Evolutionary conservation across 1,140 invertebrate genomes (phyloP), one percentile per base, ranked within the genome.

Genomic region (Hermetia illucens): DNA sequence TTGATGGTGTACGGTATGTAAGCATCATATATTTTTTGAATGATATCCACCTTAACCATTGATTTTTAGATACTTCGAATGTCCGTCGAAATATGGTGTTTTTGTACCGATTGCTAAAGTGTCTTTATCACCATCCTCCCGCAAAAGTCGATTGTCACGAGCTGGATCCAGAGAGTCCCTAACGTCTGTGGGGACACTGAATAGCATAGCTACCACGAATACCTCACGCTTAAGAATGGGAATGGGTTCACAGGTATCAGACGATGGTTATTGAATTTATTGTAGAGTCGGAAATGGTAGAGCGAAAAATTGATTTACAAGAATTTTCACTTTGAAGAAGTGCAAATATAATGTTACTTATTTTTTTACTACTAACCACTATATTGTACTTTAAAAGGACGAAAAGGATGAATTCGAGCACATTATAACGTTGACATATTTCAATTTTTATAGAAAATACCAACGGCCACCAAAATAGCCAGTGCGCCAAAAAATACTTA

Each of bases 81-180:
- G 93, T 62, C 71, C 74, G 40, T 79, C 83, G 15, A 82, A 86
- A 51, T 84, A 82, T 61, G 94, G 93, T 2, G 66, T 97, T 20
- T 97, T 98, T 67, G 87, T 91, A 5, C 91, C 91, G 1, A 61
- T 82, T 17, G 73, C 80, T 49, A 93, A 93, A 68, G 82, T 93
- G 31, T 79, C 74, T 46, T 74, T 78, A 34, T 87, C 84, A 32
- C 85, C 79, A 21, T 78, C 75, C n/a, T 79, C 72, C 56, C 70
- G 75, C 49, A 75, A 74, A 56, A 70, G 72, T 37, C 68, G 70
- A 46, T 64, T 72, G 39, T 77, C 76, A 55, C 77, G 79, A 47
- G 71, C 77, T 37, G 79, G 85, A 42, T 94, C 90, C 1, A 75
- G 82, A 40, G 89, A 90, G 51, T 88, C 89, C 37, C 69, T 92